Evolutionary conservation across 2,113 vertebrate species (phyloP).

Genomic region (Nestor notabilis): DNA sequence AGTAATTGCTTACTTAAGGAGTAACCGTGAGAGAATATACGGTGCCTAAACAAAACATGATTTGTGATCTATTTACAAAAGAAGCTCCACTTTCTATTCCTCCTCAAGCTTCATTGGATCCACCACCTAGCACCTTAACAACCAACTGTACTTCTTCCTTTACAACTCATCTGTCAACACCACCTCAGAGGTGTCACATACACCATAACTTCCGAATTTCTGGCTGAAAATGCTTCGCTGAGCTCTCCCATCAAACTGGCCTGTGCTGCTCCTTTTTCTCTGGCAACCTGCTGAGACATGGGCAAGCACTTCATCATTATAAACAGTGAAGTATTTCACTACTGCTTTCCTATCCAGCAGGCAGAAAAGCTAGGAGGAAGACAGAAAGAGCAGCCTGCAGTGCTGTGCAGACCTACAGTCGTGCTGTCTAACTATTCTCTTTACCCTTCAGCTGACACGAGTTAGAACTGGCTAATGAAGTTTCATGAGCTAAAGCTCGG

Average conservation of each 20-base stretch:
- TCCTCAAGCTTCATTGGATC: not conserved
- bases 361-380: not conserved
- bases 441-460: not conserved
- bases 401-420: not conserved
- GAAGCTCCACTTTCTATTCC: not conserved
- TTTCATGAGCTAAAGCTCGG: not conserved
- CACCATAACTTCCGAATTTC: not conserved
- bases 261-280: not conserved
- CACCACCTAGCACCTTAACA: not conserved
- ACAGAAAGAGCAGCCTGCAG: not conserved
- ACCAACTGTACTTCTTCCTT: not conserved
- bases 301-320: constrained; percentile 20
- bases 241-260: not conserved
- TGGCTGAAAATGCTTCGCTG: not conserved
- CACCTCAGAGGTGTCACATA: not conserved
- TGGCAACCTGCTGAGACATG: not conserved
- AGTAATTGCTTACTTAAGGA: not conserved
- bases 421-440: not conserved
- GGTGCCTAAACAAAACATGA: not conserved
- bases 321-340: not conserved
- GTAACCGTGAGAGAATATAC: not conserved
- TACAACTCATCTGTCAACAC: not conserved
- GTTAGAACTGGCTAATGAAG: not conserved
- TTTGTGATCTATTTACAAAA: not conserved
- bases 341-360: not conserved